These are phyloP conservation scores for Machaerirhynchus nigripectus DNA, from an alignment of 2,113 vertebrate species.

Conservation along the genomic window DNA sequence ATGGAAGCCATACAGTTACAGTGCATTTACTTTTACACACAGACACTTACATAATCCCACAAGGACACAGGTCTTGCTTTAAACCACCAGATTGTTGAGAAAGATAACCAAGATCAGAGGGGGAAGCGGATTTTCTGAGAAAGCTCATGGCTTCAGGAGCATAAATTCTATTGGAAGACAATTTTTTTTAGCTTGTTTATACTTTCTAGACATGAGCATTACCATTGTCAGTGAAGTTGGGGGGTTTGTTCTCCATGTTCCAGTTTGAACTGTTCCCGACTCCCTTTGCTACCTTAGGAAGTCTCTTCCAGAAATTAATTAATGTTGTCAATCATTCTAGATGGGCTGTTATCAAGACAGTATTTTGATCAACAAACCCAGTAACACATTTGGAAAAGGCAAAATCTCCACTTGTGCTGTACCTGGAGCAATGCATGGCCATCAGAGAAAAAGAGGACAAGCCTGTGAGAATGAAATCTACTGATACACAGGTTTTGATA, in stretches of 20 bases:
- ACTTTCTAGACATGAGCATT: neutral
- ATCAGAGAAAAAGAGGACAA: neutral
- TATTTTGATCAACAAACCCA: neutral
- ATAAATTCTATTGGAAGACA: neutral
- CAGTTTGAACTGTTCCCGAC: neutral
- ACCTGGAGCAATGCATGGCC: neutral
- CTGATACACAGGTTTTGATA: neutral
- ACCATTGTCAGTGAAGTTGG: neutral
- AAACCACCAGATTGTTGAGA: neutral
- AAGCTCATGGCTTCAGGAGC: neutral
- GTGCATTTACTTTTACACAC: neutral
- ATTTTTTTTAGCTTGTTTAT: neutral
- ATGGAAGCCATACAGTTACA: neutral
- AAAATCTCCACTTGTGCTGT: neutral
- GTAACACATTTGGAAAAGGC: neutral
- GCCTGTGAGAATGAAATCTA: neutral
- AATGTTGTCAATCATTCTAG: neutral
- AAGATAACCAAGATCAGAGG: neutral
- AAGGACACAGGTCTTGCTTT: neutral
- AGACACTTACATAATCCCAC: neutral
- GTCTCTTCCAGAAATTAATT: neutral
- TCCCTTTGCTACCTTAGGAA: neutral
- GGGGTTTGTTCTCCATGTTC: neutral
- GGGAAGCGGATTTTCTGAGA: neutral
- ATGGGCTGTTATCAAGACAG: neutral